A percentile compares a stretch with the other conserved stretches of the same genome.
These are phyloP conservation scores for Cervus canadensis DNA, from an alignment of 2,113 vertebrate genomes.

Conservation along the genomic window DNA sequence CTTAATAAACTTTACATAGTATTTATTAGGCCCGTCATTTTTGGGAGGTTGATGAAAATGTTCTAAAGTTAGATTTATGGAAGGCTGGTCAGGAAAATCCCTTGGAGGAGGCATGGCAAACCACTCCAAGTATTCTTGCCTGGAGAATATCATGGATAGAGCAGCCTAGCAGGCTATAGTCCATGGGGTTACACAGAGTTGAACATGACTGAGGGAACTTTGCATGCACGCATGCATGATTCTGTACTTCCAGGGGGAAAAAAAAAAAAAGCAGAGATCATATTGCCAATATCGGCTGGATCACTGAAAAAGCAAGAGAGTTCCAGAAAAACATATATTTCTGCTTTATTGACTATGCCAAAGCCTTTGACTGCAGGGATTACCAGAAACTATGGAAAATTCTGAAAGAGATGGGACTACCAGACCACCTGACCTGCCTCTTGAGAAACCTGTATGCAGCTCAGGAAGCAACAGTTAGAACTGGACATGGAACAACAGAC, in stretches of 20 bases:
- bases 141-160: neutral
- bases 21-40: neutral
- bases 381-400: neutral
- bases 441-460: neutral
- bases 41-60: neutral
- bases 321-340: neutral
- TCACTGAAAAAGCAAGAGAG: neutral
- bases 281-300: neutral
- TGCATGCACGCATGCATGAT: fast-evolving
- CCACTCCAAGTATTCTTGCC: neutral
- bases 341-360: neutral
- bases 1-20: neutral
- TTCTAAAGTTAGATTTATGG: neutral
- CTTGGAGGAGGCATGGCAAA: neutral
- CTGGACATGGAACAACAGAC: neutral
- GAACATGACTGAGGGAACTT: neutral
- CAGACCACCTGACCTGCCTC: neutral
- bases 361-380: neutral
- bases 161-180: neutral
- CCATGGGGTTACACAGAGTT: neutral
- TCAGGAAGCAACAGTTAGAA: neutral
- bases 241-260: neutral
- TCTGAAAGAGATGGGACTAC: neutral
- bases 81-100: neutral
- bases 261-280: neutral